These are phyloP conservation scores for Drosophila nr. fundita DNA, from an alignment of 2,888 invertebrate species.

Conservation along the genomic window DNA sequence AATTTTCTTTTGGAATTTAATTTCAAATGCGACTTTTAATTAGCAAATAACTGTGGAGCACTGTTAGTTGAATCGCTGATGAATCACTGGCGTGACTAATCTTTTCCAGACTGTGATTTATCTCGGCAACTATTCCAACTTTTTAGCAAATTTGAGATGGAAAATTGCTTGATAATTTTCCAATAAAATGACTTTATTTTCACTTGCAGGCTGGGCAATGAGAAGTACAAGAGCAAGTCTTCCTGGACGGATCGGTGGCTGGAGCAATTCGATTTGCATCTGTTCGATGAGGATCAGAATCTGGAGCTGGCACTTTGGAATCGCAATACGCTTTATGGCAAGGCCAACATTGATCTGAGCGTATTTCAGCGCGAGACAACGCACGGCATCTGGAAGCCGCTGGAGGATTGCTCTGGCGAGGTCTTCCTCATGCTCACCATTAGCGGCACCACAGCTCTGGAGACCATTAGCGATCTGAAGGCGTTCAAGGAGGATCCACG, in stretches of 20 bases:
- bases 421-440: conserved; percentile 96
- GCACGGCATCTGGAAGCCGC: conserved; percentile 93
- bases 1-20: neutral
- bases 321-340: conserved; percentile 85
- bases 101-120: neutral
- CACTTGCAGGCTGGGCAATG: conserved; percentile 92
- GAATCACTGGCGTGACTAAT: neutral
- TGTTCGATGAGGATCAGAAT: conserved; percentile 97
- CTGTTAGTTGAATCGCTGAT: neutral
- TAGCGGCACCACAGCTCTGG: conserved; percentile 96
- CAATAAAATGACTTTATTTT: neutral
- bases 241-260: conserved; percentile 95
- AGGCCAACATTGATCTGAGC: conserved; percentile 94
- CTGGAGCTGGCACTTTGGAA: conserved; percentile 95
- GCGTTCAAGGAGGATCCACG: conserved; percentile 92
- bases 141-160: rapidly evolving
- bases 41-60: neutral
- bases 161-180: neutral
- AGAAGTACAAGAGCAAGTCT: conserved; percentile 98
- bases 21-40: neutral
- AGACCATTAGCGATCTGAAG: conserved; percentile 95
- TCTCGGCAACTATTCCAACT: neutral
- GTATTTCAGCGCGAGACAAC: conserved; percentile 95
- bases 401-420: conserved; percentile 95
- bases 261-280: conserved; percentile 98